Evolutionary conservation across 2,797 vertebrate species (phyloP).

Genomic region (Phoebastria nigripes): DNA sequence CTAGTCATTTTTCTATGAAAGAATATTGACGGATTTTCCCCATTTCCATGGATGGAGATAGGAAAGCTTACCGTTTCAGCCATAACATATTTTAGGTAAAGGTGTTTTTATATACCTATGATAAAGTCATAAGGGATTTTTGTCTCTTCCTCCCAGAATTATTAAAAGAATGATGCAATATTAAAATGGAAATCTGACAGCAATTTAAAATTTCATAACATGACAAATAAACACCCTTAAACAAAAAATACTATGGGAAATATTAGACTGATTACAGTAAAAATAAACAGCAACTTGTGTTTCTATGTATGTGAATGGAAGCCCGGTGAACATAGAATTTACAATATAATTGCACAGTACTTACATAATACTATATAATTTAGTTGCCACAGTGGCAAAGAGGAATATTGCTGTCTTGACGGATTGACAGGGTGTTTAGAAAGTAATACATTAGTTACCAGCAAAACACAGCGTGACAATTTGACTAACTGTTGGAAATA

Average conservation of each 20-base stretch:
- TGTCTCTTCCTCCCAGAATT: neutral
- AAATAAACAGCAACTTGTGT: neutral
- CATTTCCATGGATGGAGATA: neutral
- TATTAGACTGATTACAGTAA: neutral
- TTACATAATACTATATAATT: conserved; percentile 13
- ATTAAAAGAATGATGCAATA: neutral
- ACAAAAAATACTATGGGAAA: neutral
- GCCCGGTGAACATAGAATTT: neutral
- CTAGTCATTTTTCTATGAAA: neutral
- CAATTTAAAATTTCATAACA: neutral
- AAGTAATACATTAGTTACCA: conserved; percentile 13
- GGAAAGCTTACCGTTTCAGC: neutral
- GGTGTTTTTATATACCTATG: neutral
- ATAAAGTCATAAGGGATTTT: neutral
- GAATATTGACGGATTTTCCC: neutral
- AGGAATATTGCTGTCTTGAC: neutral
- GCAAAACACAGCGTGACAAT: neutral
- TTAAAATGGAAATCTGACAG: neutral
- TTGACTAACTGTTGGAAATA: neutral
- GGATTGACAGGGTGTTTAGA: neutral
- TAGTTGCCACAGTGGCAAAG: neutral
- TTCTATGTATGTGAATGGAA: conserved; percentile 1
- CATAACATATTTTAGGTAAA: neutral
- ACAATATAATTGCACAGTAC: neutral
- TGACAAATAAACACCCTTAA: neutral